A percentile compares a stretch with the other conserved stretches of the same genome.
These are phyloP conservation scores for Tromatobia lineatoria DNA, from an alignment of 2,888 invertebrate species.

Conservation along the genomic window DNA sequence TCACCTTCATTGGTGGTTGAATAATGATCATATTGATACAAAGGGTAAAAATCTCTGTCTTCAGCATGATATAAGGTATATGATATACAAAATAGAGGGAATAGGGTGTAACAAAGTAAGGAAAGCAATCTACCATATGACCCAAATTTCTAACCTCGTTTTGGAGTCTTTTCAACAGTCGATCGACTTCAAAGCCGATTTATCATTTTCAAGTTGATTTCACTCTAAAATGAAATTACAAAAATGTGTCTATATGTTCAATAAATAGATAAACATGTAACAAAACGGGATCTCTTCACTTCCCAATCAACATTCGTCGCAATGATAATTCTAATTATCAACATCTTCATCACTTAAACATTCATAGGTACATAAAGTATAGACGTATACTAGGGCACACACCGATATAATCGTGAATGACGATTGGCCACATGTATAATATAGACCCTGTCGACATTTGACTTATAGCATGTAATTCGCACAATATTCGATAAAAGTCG, in stretches of 20 bases:
- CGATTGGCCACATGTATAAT: slow-evolving; percentile 29
- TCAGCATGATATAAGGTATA: neutral
- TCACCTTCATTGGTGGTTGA: neutral
- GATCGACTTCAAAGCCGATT: too few species aligned
- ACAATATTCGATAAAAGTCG: slow-evolving; percentile 15
- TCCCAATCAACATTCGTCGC: slow-evolving; percentile 26
- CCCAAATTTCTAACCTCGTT: too few species aligned
- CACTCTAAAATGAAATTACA: too few species aligned
- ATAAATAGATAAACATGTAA: neutral
- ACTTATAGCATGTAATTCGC: slow-evolving; percentile 31
- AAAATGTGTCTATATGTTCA: neutral
- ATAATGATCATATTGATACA: neutral
- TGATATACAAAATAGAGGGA: neutral
- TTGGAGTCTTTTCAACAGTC: too few species aligned
- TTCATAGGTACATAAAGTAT: slow-evolving; percentile 61
- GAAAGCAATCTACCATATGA: neutral
- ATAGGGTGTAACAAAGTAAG: neutral
- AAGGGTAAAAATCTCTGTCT: neutral
- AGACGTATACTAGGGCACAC: slow-evolving; percentile 55
- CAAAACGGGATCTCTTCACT: neutral
- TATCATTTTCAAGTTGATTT: too few species aligned
- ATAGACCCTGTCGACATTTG: slow-evolving; percentile 34
- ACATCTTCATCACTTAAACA: slow-evolving; percentile 48
- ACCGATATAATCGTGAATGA: slow-evolving; percentile 59
- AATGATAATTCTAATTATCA: slow-evolving; percentile 47